Percentiles rank a stretch among this genome's conserved stretches.
These are phyloP conservation scores for Heliconius ismenius DNA, from an alignment of 2,888 invertebrate species.

Conservation along the genomic window DNA sequence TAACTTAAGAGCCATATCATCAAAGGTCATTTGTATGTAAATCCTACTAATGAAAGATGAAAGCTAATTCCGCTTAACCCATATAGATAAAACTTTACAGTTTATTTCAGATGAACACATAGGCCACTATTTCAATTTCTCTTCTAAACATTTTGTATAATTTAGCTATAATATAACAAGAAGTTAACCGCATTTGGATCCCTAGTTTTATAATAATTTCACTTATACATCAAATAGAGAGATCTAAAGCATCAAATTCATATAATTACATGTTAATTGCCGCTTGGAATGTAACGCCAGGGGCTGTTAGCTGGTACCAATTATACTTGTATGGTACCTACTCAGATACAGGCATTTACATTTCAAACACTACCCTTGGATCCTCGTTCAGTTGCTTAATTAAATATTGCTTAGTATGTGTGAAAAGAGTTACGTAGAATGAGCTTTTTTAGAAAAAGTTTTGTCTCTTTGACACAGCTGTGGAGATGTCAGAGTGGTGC, in stretches of 20 bases:
- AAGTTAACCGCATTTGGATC: no score
- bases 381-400: slow-evolving; percentile 13
- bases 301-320: slow-evolving; percentile 32
- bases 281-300: slow-evolving; percentile 7
- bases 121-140: no score
- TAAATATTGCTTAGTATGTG: slow-evolving; percentile 6
- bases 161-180: no score
- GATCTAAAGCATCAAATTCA: slow-evolving; percentile 14
- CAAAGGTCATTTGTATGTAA: background rate
- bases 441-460: background rate
- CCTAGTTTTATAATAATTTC: background rate
- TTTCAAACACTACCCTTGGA: slow-evolving; percentile 50
- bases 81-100: no score
- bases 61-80: no score
- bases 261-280: slow-evolving; percentile 29
- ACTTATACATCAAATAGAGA: background rate
- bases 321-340: slow-evolving; percentile 4
- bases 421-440: background rate
- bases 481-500: background rate
- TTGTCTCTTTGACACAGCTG: background rate
- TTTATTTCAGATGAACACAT: no score
- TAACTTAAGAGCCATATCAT: background rate
- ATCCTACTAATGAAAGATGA: background rate
- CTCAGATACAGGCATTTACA: slow-evolving; percentile 51
- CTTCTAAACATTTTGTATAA: no score